Conservation (phyloP, 2,888 invertebrate genomes). For the Melanostoma mellinum region DNA sequence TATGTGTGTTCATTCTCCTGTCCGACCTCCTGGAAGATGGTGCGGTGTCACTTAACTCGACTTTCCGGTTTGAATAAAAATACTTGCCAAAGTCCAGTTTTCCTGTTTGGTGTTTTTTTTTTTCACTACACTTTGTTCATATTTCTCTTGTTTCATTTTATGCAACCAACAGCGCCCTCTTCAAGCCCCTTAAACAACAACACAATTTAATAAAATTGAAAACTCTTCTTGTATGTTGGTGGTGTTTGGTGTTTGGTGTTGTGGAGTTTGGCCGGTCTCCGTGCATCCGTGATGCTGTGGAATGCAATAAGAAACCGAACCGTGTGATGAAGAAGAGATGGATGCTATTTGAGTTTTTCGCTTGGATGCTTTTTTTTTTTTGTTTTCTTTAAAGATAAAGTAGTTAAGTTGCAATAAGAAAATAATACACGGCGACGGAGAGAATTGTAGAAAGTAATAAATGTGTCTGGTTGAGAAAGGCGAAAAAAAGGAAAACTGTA, state of each 20-base stretch:
- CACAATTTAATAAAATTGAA: slow-evolving; percentile 23
- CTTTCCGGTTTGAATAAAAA: slow-evolving; percentile 72
- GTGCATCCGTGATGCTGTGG: slow-evolving; percentile 41
- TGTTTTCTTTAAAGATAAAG: slow-evolving; percentile 55
- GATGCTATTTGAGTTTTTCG: slow-evolving; percentile 15
- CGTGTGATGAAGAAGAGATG: slow-evolving; percentile 32
- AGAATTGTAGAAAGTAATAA: slow-evolving; percentile 61
- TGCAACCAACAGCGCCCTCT: slow-evolving; percentile 4
- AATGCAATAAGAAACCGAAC: slow-evolving; percentile 42
- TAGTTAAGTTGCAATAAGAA: slow-evolving; percentile 53
- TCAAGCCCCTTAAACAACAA: slow-evolving; percentile 6
- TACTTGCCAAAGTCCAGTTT: slow-evolving; percentile 72
- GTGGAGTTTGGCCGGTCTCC: neutral
- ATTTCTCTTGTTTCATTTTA: neutral
- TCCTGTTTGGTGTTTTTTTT: slow-evolving; percentile 46
- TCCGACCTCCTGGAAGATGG: slow-evolving; percentile 67
- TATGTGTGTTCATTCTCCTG: slow-evolving; percentile 34
- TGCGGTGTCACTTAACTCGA: slow-evolving; percentile 68
- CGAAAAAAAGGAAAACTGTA: neutral
- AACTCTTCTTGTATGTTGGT: slow-evolving; percentile 21
- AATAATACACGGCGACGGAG: slow-evolving; percentile 19
- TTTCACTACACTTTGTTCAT: slow-evolving; percentile 11
- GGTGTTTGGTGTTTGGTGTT: neutral
- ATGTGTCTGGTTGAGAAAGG: slow-evolving; percentile 46
- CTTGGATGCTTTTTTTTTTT: neutral